Base-by-base conservation (phyloP, 2,888 invertebrate genomes). In the Hirtodrosophila histrioides region DNA sequence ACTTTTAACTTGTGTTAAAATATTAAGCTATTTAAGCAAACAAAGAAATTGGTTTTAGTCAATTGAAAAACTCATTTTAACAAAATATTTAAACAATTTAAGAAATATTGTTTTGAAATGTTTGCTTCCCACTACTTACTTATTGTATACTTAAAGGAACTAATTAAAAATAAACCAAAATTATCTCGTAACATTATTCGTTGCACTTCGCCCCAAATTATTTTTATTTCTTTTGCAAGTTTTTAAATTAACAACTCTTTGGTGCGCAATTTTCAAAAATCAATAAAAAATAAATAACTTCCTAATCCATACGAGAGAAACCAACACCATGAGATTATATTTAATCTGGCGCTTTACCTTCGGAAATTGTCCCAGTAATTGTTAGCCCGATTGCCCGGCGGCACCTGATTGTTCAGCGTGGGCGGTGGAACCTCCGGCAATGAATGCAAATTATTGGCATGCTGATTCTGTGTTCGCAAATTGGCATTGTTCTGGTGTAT, bases 301-400 rank as follows among this genome's bases (percentile, higher is more conserved):
- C 12, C 72, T 71, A 64, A 50, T 57, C 49, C 71, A 33, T 51
- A 62, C 10, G 27, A 64, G 55, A 35, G 40, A 53, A 48, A 65
- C 60, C 56, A 66, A 66, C 60, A 73, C 75, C 75, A 69, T 33
- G 39, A 37, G 41, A 39, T 51, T 50, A 46, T 37, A 55, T 46
- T 37, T 53, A 45, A 41, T 55, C 27, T 51, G 69, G 56, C 57
- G 77, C 43, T 72, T 73, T 94, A 96, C 97, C 97, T 97, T 92
- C 97, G 93, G 91, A 97, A 97, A 92, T 97, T 97, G 90, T 97
- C 97, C 97, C 97, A 97, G 92, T 97, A 97, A 92, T 97, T 97
- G 91, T 97, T 97, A 57, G 97, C 97, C 74, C 97, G 93, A 91
- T 96, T 97, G 29, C 97, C 97, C 35, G 97, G 97, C 37, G 97